A percentile compares a stretch with the other conserved stretches of the same genome.
phyloP scores from a whole-genome alignment of 2,113 vertebrate species.

The Asarcornis scutulata region DNA sequence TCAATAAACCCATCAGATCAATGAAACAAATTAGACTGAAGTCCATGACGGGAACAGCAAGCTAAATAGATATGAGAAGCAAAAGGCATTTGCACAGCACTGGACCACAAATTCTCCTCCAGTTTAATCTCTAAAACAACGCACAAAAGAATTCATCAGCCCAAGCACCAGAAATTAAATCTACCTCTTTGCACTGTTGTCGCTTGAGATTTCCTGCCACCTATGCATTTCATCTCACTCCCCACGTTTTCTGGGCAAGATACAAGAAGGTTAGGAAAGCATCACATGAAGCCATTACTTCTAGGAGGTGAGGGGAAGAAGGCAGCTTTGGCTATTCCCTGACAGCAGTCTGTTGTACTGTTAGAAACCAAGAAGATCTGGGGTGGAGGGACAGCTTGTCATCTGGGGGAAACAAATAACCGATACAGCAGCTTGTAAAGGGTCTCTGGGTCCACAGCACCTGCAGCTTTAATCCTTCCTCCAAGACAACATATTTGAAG shows the following conservation, averaged over 20 bases:
- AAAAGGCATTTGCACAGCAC: background rate
- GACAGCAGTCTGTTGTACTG: background rate
- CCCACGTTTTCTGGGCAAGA: background rate
- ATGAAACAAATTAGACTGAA: background rate
- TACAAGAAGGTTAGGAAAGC: background rate
- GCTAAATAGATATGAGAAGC: background rate
- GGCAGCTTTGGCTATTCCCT: background rate
- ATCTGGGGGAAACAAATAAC: background rate
- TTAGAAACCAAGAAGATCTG: background rate
- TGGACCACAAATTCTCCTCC: background rate
- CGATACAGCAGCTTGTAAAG: background rate
- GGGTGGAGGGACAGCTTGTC: background rate
- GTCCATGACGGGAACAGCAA: background rate
- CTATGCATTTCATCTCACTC: background rate
- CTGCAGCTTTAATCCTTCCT: background rate
- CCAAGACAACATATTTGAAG: background rate
- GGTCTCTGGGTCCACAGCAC: background rate
- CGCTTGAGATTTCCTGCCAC: background rate
- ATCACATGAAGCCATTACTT: background rate
- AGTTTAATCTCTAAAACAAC: background rate
- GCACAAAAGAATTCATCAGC: background rate
- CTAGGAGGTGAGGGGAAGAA: background rate
- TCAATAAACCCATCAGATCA: background rate
- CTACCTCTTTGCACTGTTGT: background rate
- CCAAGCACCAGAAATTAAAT: background rate